phyloP scores from a whole-genome alignment of 1,140 invertebrate genomes.

The Hetaerina americana region DNA sequence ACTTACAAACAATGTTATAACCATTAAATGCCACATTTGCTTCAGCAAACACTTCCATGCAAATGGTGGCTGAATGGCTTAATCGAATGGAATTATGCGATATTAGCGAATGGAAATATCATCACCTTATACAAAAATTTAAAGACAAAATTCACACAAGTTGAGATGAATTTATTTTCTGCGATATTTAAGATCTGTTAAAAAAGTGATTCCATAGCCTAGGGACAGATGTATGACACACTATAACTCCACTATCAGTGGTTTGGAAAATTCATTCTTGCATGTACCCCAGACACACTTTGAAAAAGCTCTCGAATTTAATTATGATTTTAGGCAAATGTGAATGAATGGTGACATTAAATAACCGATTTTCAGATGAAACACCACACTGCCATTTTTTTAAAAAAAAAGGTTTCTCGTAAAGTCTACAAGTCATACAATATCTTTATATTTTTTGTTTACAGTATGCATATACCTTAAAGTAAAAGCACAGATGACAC shows the following conservation, averaged over 20 bases:
- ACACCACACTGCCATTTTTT: neutral
- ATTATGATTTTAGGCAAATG: neutral
- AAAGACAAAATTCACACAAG: neutral
- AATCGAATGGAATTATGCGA: too few relatives aligned
- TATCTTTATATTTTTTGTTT: slow-evolving; percentile 1
- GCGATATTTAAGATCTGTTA: neutral
- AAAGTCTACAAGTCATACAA: neutral
- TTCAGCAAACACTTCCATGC: too few relatives aligned
- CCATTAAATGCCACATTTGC: too few relatives aligned
- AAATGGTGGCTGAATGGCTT: too few relatives aligned
- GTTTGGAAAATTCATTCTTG: neutral
- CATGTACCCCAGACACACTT: neutral
- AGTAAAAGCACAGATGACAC: neutral
- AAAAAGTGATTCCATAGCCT: neutral
- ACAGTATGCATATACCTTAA: neutral
- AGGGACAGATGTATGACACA: neutral
- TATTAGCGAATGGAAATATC: too few relatives aligned
- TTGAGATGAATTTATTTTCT: neutral
- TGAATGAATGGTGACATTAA: neutral
- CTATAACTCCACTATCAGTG: neutral
- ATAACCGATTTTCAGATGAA: neutral
- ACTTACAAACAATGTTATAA: too few relatives aligned
- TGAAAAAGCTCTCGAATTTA: neutral
- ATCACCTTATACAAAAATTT: neutral
- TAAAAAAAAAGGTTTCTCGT: neutral